Percentiles rank a stretch among this genome's conserved stretches.
Evolutionary conservation across 2,797 vertebrate genomes (phyloP).

Genomic region (Sphenodon punctatus): DNA sequence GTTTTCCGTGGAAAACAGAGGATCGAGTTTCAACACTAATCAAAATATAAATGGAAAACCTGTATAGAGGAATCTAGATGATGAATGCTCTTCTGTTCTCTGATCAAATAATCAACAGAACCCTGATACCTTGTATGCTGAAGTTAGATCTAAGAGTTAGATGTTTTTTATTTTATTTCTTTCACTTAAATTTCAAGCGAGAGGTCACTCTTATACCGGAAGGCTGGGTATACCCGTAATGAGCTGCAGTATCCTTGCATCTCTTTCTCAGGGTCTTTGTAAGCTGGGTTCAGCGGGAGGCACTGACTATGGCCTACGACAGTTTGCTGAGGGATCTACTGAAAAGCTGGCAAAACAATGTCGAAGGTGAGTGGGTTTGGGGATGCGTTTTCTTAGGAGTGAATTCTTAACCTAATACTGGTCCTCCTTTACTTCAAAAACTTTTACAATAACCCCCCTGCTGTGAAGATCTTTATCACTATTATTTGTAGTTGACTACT

Average conservation of each 20-base stretch:
- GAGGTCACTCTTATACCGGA: background rate
- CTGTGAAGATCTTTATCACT: background rate
- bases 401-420: background rate
- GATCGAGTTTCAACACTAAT: too few relatives aligned
- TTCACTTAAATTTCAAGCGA: background rate
- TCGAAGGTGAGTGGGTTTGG: conserved; percentile 85
- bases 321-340: conserved; percentile 97
- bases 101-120: too few relatives aligned
- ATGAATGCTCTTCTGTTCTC: background rate
- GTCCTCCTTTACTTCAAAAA: background rate
- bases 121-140: too few relatives aligned
- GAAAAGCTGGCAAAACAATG: conserved; percentile 97
- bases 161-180: background rate
- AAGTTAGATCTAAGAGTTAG: background rate
- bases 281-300: conserved; percentile 97
- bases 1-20: too few relatives aligned
- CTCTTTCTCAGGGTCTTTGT: conserved; percentile 87
- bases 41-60: background rate
- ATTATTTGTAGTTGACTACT: too few relatives aligned
- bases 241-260: background rate
- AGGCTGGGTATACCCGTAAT: accelerated
- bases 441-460: background rate
- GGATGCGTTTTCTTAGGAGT: too few relatives aligned
- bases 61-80: background rate
- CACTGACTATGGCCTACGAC: conserved; percentile 92